Evolutionary conservation across 2,888 invertebrate genomes (phyloP), one percentile per base, ranked within the genome.

Genomic region (Operophtera brumata): DNA sequence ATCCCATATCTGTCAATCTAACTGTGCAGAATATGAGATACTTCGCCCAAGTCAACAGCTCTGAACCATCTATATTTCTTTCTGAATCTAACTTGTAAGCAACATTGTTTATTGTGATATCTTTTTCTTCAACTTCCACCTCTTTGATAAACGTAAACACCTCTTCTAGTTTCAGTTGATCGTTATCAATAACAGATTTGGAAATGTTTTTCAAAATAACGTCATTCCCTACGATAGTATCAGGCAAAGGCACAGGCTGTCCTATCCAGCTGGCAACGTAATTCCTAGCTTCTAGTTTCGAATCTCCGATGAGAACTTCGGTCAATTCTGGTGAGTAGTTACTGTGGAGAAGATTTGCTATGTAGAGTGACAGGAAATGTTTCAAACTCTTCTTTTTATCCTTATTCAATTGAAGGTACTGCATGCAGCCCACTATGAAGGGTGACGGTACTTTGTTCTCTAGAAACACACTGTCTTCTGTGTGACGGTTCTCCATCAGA

Each of bases 271-370:
- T 84, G 0, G 78, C 77, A 1, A 93, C 75, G 67, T 93, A 93
- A 52, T 82, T 84, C 32, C 86, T 74, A 6, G 85, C 79, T 45
- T 91, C 80, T 6, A 86, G 54, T 61, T 91, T 82, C 39, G 85
- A 85, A 65, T 89, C 87, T n/a, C 86, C 80, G 40, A 91, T 81
- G 42, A 93, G 71, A 30, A 85, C 71, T 61, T 89, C 84, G 2
- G 93, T 89, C 49, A 90, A 67, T 44, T 86, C 84, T 0, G 91
- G 89, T 1, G 87, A 84, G 59, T 91, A 91, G 79, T 93, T 93
- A 50, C 82, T 85, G 70, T 94, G 93, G 25, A 93, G 82, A 61
- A 93, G 86, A 76, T 93, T 91, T n/a, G 90, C 70, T 8, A 87
- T 71, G 58, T 86, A 88, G 13, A 85, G 62, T n/a, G 83, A 86